phyloP scores from a whole-genome alignment of 2,113 vertebrate genomes.

The Ammospiza nelsoni region DNA sequence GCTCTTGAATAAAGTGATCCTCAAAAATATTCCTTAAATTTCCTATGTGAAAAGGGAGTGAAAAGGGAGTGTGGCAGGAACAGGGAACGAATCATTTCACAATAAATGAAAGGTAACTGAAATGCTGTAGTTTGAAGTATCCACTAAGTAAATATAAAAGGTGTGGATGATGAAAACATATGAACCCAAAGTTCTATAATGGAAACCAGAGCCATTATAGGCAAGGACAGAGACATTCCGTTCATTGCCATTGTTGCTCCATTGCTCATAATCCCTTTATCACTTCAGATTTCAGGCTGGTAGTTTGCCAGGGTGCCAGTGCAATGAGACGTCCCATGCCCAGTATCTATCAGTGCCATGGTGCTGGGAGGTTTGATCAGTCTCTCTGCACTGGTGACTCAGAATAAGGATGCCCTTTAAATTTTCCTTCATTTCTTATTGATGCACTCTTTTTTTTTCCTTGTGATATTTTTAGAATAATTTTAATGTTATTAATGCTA shows the following conservation, averaged over 20 bases:
- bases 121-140: neutral
- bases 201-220: neutral
- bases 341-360: neutral
- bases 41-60: neutral
- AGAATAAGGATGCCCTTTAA: neutral
- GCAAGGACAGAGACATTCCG: neutral
- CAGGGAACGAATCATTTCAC: neutral
- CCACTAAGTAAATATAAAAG: neutral
- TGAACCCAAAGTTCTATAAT: neutral
- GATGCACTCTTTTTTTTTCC: neutral
- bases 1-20: neutral
- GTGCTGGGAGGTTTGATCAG: neutral
- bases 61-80: neutral
- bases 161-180: neutral
- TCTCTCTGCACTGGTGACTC: neutral
- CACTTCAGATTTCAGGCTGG: neutral
- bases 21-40: neutral
- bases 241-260: neutral
- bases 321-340: neutral
- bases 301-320: neutral
- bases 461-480: slow-evolving; percentile 1
- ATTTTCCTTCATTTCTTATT: slow-evolving; percentile 18
- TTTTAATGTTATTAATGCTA: neutral
- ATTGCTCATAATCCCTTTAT: neutral
- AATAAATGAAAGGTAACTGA: neutral